Evolutionary conservation across 2,888 invertebrate genomes (phyloP).

Genomic region (Dicycla oo): DNA sequence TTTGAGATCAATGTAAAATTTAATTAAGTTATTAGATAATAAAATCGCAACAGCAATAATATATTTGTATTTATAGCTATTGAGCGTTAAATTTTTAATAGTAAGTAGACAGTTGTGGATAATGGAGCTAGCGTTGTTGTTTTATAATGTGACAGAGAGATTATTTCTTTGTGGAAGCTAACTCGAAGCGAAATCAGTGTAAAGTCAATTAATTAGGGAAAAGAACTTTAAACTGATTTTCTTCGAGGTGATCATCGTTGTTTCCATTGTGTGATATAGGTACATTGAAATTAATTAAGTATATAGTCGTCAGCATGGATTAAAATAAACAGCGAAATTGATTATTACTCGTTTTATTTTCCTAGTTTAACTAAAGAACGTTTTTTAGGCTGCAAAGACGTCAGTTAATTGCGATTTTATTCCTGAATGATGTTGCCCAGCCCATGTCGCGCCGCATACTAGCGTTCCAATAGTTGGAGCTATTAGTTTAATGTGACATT

Average conservation of each 20-base stretch:
- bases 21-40: conserved; percentile 71
- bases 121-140: conserved; percentile 87
- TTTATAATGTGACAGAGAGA: conserved; percentile 84
- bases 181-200: conserved; percentile 66
- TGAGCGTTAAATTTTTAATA: conserved; percentile 90
- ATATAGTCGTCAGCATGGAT: conserved; percentile 89
- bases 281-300: conserved; percentile 86
- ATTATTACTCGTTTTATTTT: conserved; percentile 65
- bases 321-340: conserved; percentile 86
- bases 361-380: not conserved
- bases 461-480: too few species aligned
- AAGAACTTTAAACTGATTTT: conserved; percentile 68
- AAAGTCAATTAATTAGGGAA: conserved; percentile 48
- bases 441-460: not conserved
- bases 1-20: conserved; percentile 88
- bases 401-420: not conserved
- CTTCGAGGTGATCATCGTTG: conserved; percentile 73
- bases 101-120: conserved; percentile 87
- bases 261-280: conserved; percentile 89
- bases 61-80: conserved; percentile 90
- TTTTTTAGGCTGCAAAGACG: not conserved
- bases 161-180: conserved; percentile 79
- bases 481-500: not conserved
- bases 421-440: not conserved
- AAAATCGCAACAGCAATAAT: conserved; percentile 90